Evolutionary conservation across 2,797 vertebrate species (phyloP).

Genomic region (Astyanax mexicanus): DNA sequence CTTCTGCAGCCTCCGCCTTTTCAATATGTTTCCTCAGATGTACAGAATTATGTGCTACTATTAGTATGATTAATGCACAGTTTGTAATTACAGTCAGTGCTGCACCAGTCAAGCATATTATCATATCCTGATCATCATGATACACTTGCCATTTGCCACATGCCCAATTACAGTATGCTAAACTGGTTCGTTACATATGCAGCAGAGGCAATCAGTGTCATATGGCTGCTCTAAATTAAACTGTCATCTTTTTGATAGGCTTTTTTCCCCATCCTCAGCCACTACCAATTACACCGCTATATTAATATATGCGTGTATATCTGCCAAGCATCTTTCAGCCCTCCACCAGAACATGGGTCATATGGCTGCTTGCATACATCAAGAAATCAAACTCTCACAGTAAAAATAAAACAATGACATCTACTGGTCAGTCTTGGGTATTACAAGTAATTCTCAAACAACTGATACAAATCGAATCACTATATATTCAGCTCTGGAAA

Average conservation of each 20-base stretch:
- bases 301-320: not conserved
- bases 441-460: not conserved
- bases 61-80: slow-evolving; percentile 15
- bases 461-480: not conserved
- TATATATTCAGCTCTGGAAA: too few species aligned
- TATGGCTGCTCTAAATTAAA: slow-evolving; percentile 21
- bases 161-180: slow-evolving; percentile 33
- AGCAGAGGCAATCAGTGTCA: slow-evolving; percentile 26
- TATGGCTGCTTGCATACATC: not conserved
- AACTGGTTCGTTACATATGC: slow-evolving; percentile 27
- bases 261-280: not conserved
- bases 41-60: not conserved
- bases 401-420: slow-evolving; percentile 28
- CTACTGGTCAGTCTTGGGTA: not conserved
- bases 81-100: slow-evolving; percentile 24
- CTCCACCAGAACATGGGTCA: not conserved
- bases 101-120: slow-evolving; percentile 11
- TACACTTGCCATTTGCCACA: slow-evolving; percentile 18
- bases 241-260: not conserved
- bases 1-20: not conserved
- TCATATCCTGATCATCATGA: slow-evolving; percentile 28
- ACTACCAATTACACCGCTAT: slow-evolving; percentile 4
- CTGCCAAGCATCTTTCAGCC: not conserved
- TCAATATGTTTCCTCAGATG: not conserved
- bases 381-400: not conserved